Conservation (phyloP, 1,140 invertebrate species). For the Sitophilus oryzae region DNA sequence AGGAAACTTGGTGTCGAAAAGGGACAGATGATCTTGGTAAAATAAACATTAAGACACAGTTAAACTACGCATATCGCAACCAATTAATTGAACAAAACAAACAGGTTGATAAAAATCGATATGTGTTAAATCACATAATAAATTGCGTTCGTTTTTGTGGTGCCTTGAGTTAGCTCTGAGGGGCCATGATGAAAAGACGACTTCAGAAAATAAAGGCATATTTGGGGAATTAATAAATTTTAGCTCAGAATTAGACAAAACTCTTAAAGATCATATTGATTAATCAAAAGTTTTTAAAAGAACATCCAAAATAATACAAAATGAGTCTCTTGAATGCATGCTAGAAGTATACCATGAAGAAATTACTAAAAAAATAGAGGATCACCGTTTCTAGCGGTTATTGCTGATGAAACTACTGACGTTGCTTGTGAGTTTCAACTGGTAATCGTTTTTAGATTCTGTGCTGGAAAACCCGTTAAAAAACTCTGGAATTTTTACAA, state of each 20-base stretch:
- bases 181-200: conserved; percentile 32
- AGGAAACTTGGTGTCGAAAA: conserved; percentile 19
- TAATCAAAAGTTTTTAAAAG: conserved; percentile 34
- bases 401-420: too few species aligned
- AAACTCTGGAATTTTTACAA: too few species aligned
- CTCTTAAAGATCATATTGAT: conserved; percentile 26
- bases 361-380: conserved; percentile 36
- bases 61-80: conserved; percentile 7
- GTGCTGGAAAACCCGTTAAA: too few species aligned
- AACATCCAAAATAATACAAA: conserved; percentile 32
- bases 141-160: conserved; percentile 38
- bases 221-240: conserved; percentile 28
- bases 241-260: conserved; percentile 25
- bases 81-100: conserved; percentile 30
- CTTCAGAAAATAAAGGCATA: conserved; percentile 22
- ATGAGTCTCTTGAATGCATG: conserved; percentile 37
- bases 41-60: conserved; percentile 14
- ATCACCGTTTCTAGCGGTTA: too few species aligned
- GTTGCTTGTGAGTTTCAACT: too few species aligned
- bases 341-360: conserved; percentile 32
- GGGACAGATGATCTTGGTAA: conserved; percentile 25
- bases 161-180: conserved; percentile 31
- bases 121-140: conserved; percentile 38
- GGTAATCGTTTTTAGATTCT: too few species aligned
- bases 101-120: conserved; percentile 36